Evolutionary conservation across 2,888 invertebrate species (phyloP).

Genomic region (Phytoseiulus persimilis): DNA sequence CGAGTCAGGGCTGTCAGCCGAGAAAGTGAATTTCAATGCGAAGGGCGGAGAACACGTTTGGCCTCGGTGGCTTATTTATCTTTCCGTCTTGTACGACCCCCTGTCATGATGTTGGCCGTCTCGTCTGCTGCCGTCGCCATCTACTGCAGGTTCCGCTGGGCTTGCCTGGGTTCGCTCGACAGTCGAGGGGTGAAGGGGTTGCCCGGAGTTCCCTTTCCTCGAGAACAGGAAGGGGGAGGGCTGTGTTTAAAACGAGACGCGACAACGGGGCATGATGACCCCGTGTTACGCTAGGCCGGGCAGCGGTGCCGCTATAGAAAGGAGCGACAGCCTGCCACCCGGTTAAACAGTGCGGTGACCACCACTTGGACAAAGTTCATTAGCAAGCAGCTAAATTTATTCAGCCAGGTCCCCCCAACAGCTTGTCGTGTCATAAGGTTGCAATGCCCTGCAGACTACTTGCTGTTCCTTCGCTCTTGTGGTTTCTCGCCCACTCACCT

Average conservation of each 20-base stretch:
- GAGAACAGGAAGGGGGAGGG: not conserved
- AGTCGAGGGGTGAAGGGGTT: not conserved
- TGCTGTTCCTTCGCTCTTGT: not conserved
- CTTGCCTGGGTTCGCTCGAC: not conserved
- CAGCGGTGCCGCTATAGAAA: not conserved
- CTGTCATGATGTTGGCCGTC: not conserved
- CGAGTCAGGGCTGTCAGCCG: not conserved
- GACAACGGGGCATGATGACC: not conserved
- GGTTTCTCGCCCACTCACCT: not conserved
- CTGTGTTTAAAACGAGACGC: not conserved
- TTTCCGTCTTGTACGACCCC: conserved; percentile 20
- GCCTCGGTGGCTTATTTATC: conserved; percentile 36
- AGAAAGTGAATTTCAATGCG: conserved; percentile 5
- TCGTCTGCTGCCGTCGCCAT: not conserved
- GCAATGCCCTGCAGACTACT: not conserved
- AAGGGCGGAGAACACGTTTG: not conserved
- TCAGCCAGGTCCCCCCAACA: not conserved
- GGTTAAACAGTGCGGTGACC: not conserved
- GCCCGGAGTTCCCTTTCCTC: not conserved
- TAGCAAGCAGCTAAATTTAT: not conserved
- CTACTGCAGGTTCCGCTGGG: not conserved
- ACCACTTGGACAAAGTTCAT: not conserved
- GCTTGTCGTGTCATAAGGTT: not conserved
- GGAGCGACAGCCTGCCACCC: not conserved
- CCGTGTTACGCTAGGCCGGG: not conserved